phyloP scores from a whole-genome alignment of 2,888 invertebrate species.

The Aethes cnicana region DNA sequence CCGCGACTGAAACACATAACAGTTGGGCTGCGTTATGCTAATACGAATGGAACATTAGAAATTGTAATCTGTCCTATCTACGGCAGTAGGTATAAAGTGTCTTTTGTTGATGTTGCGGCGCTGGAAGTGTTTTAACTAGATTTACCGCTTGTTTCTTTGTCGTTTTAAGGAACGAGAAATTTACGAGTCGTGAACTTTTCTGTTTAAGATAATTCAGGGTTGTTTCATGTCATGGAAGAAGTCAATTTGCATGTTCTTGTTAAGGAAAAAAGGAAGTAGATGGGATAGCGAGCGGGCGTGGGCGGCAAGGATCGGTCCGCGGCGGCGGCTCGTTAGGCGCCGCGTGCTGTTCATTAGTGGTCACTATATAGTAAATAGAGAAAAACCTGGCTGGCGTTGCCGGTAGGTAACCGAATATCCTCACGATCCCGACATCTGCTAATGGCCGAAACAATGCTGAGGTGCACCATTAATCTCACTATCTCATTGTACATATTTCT shows the following conservation, averaged over 20 bases:
- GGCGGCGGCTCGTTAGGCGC: neutral
- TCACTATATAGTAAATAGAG: conserved; percentile 57
- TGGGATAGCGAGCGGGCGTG: neutral
- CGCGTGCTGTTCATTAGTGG: conserved; percentile 62
- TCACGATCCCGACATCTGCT: conserved; percentile 46
- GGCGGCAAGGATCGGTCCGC: neutral
- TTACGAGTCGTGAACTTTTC: too few species aligned
- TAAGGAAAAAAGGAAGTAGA: neutral
- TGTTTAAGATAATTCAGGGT: conserved; percentile 2
- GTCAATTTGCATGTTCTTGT: conserved; percentile 6
- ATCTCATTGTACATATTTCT: conserved; percentile 80
- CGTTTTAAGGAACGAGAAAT: conserved; percentile 17
- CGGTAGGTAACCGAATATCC: conserved; percentile 41
- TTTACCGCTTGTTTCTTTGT: conserved; percentile 17
- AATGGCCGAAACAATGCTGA: conserved; percentile 67
- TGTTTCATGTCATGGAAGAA: conserved; percentile 4
- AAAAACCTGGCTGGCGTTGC: conserved; percentile 44
- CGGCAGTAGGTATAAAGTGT: conserved; percentile 22
- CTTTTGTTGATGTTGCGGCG: conserved; percentile 19
- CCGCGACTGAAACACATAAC: conserved; percentile 29
- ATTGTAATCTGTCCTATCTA: conserved; percentile 38
- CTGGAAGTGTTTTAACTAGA: conserved; percentile 18
- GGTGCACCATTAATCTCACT: conserved; percentile 72
- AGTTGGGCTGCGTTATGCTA: conserved; percentile 33
- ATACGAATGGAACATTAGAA: conserved; percentile 41